Conservation (phyloP, 2,113 vertebrate genomes). For the Microtus pennsylvanicus region DNA sequence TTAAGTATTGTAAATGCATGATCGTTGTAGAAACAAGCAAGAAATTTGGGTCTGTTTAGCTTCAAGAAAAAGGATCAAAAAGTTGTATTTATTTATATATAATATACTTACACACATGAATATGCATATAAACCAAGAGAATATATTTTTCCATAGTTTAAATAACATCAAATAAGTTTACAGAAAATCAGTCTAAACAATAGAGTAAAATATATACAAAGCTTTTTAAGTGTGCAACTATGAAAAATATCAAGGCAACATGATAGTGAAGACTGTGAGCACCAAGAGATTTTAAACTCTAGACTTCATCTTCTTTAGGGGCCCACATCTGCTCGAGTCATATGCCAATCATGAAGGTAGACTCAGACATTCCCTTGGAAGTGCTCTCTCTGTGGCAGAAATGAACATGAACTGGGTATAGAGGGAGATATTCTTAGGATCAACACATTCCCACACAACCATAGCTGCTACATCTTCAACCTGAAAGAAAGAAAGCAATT, state of each 20-base stretch:
- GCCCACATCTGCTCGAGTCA: too few species aligned
- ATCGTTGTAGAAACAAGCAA: background rate
- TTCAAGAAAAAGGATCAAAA: background rate
- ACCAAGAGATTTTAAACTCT: background rate
- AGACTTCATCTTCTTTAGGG: background rate
- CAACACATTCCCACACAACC: background rate
- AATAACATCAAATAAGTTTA: background rate
- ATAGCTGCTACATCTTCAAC: background rate
- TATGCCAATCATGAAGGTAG: background rate
- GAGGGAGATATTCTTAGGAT: background rate
- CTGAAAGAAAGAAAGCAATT: background rate
- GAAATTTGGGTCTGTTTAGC: background rate
- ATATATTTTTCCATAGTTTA: background rate
- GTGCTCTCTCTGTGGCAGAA: background rate
- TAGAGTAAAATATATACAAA: background rate
- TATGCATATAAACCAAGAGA: background rate
- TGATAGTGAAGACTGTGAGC: background rate
- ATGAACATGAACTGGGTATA: background rate
- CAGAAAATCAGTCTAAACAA: background rate
- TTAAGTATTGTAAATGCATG: background rate
- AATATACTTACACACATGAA: background rate
- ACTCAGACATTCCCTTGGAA: too few species aligned
- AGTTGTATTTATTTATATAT: background rate
- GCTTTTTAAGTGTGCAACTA: background rate
- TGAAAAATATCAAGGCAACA: background rate